These are phyloP conservation scores for Pollachius pollachius DNA, from an alignment of 2,113 vertebrate species.

Conservation along the genomic window DNA sequence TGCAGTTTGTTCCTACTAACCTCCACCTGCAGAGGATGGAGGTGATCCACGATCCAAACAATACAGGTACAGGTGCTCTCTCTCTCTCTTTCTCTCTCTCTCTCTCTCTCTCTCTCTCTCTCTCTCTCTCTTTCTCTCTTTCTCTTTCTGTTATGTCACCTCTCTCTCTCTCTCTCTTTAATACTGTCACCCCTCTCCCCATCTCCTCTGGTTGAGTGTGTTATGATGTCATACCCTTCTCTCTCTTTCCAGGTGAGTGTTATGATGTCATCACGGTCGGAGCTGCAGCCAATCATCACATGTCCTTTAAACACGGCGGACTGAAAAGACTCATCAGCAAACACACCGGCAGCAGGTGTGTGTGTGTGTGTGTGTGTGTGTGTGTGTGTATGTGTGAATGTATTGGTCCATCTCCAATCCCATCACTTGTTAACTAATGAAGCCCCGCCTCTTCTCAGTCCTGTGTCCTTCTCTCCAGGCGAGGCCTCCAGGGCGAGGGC, in stretches of 20 bases:
- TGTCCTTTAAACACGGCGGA: constrained; percentile 59
- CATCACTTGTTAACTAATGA: too few species aligned
- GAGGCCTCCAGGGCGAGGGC: constrained; percentile 46
- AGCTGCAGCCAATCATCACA: constrained; percentile 54
- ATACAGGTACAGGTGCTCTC: constrained; percentile 41
- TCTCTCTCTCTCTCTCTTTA: neutral
- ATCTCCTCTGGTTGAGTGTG: neutral
- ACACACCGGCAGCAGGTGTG: constrained; percentile 6
- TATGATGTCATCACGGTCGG: constrained; percentile 59
- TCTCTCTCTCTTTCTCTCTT: neutral
- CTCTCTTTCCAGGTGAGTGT: constrained; percentile 47
- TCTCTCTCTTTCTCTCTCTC: neutral
- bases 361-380: constrained; percentile 1
- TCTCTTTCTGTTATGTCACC: neutral
- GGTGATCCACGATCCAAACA: constrained; percentile 29
- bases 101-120: neutral
- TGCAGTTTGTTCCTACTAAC: constrained; percentile 63
- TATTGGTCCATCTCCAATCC: neutral
- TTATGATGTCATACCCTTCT: neutral
- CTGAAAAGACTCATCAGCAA: constrained; percentile 45
- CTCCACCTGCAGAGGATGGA: constrained; percentile 64
- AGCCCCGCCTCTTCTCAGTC: constrained; percentile 20
- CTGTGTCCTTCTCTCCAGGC: constrained; percentile 20
- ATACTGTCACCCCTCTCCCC: neutral
- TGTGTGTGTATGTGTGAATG: too few species aligned